Evolutionary conservation across 2,888 invertebrate species (phyloP).

Genomic region (Dendrolimus houi): DNA sequence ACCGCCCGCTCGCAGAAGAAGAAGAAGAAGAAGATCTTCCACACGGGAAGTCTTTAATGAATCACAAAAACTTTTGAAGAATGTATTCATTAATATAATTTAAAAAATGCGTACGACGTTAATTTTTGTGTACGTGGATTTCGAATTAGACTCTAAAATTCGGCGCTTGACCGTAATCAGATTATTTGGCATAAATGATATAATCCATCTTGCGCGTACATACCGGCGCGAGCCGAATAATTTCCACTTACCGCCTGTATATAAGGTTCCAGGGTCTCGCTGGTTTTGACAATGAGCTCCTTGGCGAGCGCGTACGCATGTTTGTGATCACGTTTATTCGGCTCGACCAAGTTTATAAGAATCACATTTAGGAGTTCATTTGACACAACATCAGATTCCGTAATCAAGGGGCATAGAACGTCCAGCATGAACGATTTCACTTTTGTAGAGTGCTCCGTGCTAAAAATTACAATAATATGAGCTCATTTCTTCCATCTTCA

Average conservation of each 20-base stretch:
- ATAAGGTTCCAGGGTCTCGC: slow-evolving; percentile 94
- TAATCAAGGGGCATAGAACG: slow-evolving; percentile 94
- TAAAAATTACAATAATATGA: slow-evolving; percentile 35
- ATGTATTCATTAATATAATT: no score
- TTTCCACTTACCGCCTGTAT: slow-evolving; percentile 87
- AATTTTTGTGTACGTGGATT: no score
- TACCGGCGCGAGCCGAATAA: background rate
- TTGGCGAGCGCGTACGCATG: slow-evolving; percentile 93
- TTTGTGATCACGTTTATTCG: slow-evolving; percentile 91
- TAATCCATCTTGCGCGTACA: no score
- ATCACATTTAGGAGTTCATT: slow-evolving; percentile 96
- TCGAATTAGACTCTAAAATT: no score
- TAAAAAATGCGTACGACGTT: no score
- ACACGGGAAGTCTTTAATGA: no score
- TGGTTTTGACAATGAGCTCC: slow-evolving; percentile 93
- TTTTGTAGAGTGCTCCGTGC: slow-evolving; percentile 96
- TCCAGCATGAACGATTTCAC: slow-evolving; percentile 98
- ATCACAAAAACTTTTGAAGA: no score
- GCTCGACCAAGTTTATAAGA: slow-evolving; percentile 95
- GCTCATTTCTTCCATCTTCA: no score
- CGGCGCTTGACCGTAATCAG: no score
- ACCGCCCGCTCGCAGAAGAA: no score
- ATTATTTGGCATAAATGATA: no score
- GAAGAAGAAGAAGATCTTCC: no score
- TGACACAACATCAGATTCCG: slow-evolving; percentile 96